Evolutionary conservation across 2,113 vertebrate species (phyloP).

Genomic region (Cyphotilapia sp.): DNA sequence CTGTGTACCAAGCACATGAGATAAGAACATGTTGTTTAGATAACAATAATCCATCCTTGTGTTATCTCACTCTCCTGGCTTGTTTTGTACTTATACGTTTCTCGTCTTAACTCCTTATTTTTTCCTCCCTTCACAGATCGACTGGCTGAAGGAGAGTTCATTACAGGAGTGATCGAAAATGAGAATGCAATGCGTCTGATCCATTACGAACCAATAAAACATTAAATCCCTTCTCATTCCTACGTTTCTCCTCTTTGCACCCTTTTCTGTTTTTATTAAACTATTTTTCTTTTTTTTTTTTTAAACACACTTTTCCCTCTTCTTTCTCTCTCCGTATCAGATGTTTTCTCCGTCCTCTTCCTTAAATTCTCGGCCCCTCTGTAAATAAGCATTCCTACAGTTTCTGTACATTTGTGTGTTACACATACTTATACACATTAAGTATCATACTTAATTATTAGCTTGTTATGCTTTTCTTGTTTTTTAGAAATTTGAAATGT

Average conservation of each 20-base stretch:
- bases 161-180: constrained; percentile 76
- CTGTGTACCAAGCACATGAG: neutral
- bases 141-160: constrained; percentile 79
- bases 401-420: neutral
- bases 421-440: neutral
- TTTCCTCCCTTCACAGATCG: constrained; percentile 58
- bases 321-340: neutral
- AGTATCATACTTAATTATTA: neutral
- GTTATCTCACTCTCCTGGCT: neutral
- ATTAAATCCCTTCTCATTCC: neutral
- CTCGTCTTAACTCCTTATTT: neutral
- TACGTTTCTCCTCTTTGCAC: neutral
- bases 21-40: constrained; percentile 22
- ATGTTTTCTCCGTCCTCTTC: neutral
- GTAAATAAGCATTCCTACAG: constrained; percentile 53
- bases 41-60: neutral
- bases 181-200: constrained; percentile 78
- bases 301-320: neutral
- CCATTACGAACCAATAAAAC: constrained; percentile 69
- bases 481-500: constrained; percentile 23
- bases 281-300: neutral
- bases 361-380: neutral
- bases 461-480: neutral
- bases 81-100: neutral
- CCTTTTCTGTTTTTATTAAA: neutral